Evolutionary conservation across 2,113 vertebrate genomes (phyloP).

Genomic region (Dolichallabes microphthalmus): DNA sequence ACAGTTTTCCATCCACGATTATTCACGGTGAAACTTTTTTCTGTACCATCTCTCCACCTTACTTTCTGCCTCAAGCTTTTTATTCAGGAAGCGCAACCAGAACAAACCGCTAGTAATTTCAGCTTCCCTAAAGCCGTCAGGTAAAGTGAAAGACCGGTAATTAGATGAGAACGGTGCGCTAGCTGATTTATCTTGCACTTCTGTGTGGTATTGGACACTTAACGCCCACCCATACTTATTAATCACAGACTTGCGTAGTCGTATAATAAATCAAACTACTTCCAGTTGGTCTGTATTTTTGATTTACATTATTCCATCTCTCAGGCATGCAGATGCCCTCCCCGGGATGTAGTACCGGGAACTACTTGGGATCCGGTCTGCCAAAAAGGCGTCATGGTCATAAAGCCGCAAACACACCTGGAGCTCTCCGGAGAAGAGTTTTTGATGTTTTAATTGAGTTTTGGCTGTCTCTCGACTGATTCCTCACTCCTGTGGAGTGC

Average conservation of each 20-base stretch:
- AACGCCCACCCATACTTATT: constrained; percentile 17
- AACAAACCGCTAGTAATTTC: constrained; percentile 16
- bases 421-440: constrained; percentile 12
- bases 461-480: constrained; percentile 46
- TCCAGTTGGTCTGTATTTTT: not conserved
- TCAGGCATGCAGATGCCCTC: constrained; percentile 18
- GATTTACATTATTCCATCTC: constrained; percentile 3
- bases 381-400: not conserved
- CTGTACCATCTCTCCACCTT: not conserved
- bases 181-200: constrained; percentile 22
- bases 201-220: not conserved
- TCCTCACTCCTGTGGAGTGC: constrained; percentile 36
- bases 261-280: constrained; percentile 20
- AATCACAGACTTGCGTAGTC: not conserved
- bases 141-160: constrained; percentile 15
- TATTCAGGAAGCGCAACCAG: constrained; percentile 1
- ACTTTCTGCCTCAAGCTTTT: constrained; percentile 25
- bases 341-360: not conserved
- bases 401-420: constrained; percentile 42
- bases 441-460: constrained; percentile 57
- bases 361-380: not conserved
- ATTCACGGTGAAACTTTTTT: constrained; percentile 27
- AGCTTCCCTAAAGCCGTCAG: constrained; percentile 22
- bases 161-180: not conserved
- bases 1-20: constrained; percentile 60